These are phyloP conservation scores for Morpho helenor DNA, from an alignment of 2,888 invertebrate species.

Conservation along the genomic window DNA sequence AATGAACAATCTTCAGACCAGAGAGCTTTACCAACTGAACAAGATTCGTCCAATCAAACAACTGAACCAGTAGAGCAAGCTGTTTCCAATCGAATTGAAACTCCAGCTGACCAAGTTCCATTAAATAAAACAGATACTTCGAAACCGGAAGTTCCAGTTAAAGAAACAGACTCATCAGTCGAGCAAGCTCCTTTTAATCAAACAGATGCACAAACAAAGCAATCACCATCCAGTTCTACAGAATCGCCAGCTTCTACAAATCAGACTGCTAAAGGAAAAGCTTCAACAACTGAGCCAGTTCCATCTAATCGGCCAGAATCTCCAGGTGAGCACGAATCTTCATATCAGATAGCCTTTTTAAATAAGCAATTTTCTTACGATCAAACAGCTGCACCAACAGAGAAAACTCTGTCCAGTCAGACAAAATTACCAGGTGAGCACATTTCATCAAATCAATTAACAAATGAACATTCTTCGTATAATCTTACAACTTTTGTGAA, in stretches of 20 bases:
- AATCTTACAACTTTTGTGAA: too few species aligned
- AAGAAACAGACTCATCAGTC: not conserved
- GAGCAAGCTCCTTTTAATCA: not conserved
- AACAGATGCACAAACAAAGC: not conserved
- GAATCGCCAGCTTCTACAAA: not conserved
- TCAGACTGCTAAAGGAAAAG: not conserved
- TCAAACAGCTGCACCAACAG: too few species aligned
- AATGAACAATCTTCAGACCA: too few species aligned
- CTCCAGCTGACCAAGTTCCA: too few species aligned
- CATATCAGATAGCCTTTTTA: not conserved
- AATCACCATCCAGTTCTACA: not conserved
- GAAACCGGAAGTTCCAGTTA: not conserved
- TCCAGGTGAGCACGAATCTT: not conserved
- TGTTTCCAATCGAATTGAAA: too few species aligned
- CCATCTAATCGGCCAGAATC: not conserved
- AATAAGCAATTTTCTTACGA: not conserved
- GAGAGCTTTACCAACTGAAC: too few species aligned
- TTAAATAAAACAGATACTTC: not conserved
- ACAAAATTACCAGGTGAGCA: too few species aligned
- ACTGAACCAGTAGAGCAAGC: not conserved
- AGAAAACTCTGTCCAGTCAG: too few species aligned
- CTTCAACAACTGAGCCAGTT: not conserved
- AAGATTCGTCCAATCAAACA: too few species aligned
- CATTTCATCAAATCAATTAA: too few species aligned
- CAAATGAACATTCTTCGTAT: too few species aligned